Conservation (phyloP, 2,797 vertebrate genomes). For the Amniataba percoides region DNA sequence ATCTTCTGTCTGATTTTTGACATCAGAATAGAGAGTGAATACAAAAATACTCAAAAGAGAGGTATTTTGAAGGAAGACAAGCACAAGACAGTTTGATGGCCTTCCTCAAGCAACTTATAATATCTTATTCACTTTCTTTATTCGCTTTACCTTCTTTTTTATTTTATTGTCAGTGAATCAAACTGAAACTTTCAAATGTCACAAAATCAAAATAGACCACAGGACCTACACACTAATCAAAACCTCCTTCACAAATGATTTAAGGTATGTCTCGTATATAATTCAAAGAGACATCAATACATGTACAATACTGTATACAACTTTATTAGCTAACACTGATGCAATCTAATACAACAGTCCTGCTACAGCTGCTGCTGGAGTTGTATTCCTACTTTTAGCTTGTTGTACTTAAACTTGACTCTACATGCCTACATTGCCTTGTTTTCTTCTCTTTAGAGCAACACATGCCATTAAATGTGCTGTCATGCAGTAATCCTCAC, state of each 20-base stretch:
- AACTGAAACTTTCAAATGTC: too few species aligned
- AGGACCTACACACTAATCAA: not conserved
- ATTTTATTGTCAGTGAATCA: not conserved
- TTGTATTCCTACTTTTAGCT: not conserved
- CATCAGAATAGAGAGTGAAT: too few species aligned
- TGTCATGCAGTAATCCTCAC: not conserved
- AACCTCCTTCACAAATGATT: not conserved
- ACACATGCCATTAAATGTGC: not conserved
- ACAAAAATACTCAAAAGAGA: too few species aligned
- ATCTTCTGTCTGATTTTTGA: not conserved
- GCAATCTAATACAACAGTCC: too few species aligned
- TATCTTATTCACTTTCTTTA: not conserved
- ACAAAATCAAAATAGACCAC: too few species aligned
- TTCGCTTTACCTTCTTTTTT: not conserved
- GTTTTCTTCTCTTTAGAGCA: not conserved
- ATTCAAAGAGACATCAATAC: too few species aligned
- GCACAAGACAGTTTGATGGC: not conserved
- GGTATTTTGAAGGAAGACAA: not conserved
- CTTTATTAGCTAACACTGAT: too few species aligned
- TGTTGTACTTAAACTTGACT: not conserved
- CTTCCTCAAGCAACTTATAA: not conserved
- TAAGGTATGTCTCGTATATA: not conserved
- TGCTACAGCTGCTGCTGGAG: too few species aligned
- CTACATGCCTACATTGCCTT: not conserved
- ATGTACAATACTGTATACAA: too few species aligned